These are phyloP conservation scores for Helicoverpa assulta DNA, from an alignment of 2,888 invertebrate genomes.

Conservation along the genomic window DNA sequence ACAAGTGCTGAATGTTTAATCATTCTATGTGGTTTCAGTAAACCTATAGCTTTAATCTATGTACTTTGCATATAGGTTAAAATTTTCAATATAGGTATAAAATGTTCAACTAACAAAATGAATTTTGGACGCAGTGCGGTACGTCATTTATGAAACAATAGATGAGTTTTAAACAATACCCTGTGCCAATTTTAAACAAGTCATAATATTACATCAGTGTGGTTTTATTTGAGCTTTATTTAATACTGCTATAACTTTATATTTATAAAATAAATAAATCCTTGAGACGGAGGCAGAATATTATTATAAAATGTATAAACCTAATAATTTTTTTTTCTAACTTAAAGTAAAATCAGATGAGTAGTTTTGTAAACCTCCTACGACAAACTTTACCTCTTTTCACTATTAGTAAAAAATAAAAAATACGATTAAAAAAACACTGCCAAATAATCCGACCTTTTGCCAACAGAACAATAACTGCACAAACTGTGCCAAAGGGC, in stretches of 20 bases:
- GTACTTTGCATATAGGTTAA: no score
- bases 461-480: slow-evolving; percentile 46
- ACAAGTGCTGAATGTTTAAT: no score
- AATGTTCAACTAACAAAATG: background rate
- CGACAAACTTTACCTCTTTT: background rate
- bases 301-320: no score
- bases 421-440: slow-evolving; percentile 13
- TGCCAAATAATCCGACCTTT: slow-evolving; percentile 26
- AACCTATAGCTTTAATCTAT: no score
- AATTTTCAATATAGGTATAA: no score
- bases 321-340: no score
- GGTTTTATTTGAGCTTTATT: no score
- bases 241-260: no score
- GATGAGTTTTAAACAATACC: background rate
- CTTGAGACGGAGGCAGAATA: no score
- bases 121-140: background rate
- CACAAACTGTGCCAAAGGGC: slow-evolving; percentile 74
- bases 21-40: background rate
- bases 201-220: no score
- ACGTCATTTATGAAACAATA: background rate
- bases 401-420: slow-evolving; percentile 1
- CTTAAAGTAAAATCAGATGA: no score
- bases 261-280: no score
- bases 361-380: background rate
- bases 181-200: background rate